phyloP scores from a whole-genome alignment of 2,888 invertebrate species.

The Chironomus tentans region DNA sequence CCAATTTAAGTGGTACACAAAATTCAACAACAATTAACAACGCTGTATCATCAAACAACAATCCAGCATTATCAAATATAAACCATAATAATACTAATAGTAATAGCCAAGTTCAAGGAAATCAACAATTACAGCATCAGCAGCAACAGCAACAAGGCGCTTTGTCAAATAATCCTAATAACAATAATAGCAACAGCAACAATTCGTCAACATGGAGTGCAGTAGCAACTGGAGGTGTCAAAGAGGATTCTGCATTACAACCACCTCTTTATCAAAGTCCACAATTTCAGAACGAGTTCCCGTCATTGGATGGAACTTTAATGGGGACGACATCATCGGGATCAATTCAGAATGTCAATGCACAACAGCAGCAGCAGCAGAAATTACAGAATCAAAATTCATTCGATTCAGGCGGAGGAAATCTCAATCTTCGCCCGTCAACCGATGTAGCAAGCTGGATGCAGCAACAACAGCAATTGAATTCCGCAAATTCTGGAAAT shows the following conservation, averaged over 20 bases:
- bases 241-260: slow-evolving; percentile 36
- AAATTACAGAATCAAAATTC: slow-evolving; percentile 30
- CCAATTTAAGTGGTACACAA: background rate
- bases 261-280: slow-evolving; percentile 69
- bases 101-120: background rate
- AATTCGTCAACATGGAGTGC: slow-evolving; percentile 53
- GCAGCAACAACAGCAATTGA: slow-evolving; percentile 30
- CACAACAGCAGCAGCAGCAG: slow-evolving; percentile 29
- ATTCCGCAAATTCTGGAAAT: slow-evolving; percentile 28
- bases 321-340: slow-evolving; percentile 30
- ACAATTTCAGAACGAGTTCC: slow-evolving; percentile 91
- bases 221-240: slow-evolving; percentile 45
- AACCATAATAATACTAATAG: background rate
- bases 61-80: too few relatives aligned
- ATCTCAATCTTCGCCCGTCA: slow-evolving; percentile 40
- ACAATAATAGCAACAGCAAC: background rate
- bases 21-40: background rate
- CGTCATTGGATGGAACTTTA: slow-evolving; percentile 60
- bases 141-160: background rate
- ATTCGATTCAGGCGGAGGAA: slow-evolving; percentile 26
- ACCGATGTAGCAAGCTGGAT: slow-evolving; percentile 40
- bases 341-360: slow-evolving; percentile 37
- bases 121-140: background rate
- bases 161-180: background rate
- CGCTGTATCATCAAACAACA: background rate